Conservation (phyloP, 2,888 invertebrate genomes). For the Tridacna crocea region DNA sequence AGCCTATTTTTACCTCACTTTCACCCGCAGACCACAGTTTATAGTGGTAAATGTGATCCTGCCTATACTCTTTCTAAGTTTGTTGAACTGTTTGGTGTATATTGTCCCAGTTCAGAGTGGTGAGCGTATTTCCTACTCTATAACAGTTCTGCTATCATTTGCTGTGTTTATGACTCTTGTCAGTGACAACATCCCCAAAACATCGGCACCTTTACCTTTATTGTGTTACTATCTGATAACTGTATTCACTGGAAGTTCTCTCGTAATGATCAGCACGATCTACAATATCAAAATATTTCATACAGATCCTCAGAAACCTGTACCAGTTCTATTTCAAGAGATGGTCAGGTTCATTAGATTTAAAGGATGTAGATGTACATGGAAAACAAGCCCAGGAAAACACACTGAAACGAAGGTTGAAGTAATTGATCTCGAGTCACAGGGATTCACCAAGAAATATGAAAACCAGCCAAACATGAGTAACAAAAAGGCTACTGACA, state of each 20-base stretch:
- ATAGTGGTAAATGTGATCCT: slow-evolving; percentile 57
- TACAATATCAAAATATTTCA: slow-evolving; percentile 10
- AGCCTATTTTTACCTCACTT: neutral
- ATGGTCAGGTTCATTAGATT: neutral
- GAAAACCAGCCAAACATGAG: neutral
- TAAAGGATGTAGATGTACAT: neutral
- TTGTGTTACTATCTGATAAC: slow-evolving; percentile 18
- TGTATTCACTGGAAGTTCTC: slow-evolving; percentile 1
- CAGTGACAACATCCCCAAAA: slow-evolving; percentile 58
- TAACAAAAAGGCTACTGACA: neutral
- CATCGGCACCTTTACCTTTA: slow-evolving; percentile 52
- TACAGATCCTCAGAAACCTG: neutral
- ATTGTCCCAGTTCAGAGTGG: slow-evolving; percentile 58
- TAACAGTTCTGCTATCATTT: slow-evolving; percentile 58
- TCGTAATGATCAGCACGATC: slow-evolving; percentile 17
- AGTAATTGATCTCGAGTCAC: neutral
- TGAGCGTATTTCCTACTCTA: slow-evolving; percentile 56
- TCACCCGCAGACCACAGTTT: slow-evolving; percentile 44
- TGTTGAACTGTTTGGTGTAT: slow-evolving; percentile 55
- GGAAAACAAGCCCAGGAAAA: neutral
- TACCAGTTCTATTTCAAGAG: neutral
- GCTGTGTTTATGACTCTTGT: slow-evolving; percentile 62
- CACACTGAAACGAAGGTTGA: neutral
- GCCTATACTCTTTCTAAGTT: slow-evolving; percentile 54
- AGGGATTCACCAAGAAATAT: neutral